A percentile compares a stretch with the other conserved stretches of the same genome.
phyloP scores from a whole-genome alignment of 2,797 vertebrate species.

The Pantherophis alleghaniensis region DNA sequence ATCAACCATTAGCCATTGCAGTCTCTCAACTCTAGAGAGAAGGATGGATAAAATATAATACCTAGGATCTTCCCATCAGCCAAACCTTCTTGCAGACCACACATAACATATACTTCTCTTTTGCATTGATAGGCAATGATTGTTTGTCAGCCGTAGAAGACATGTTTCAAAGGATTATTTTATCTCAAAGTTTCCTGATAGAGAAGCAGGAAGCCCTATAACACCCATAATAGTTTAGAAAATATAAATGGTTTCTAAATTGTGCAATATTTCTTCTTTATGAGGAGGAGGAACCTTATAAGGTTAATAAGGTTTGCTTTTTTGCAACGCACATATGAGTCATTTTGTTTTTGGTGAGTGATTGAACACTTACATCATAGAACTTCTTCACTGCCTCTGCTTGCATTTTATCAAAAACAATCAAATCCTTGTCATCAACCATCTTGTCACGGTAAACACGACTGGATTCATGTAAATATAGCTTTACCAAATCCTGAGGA shows the following conservation, averaged over 20 bases:
- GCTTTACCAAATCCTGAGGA: slow-evolving; percentile 82
- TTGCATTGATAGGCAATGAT: not conserved
- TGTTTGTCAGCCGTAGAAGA: not conserved
- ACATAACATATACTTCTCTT: not conserved
- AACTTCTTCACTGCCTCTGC: slow-evolving; percentile 82
- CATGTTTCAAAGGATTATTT: not conserved
- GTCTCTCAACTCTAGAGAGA: not conserved
- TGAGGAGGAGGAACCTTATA: not conserved
- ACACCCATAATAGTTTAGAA: not conserved
- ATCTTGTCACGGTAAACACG: slow-evolving; percentile 93
- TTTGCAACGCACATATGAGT: not conserved
- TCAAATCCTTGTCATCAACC: slow-evolving; percentile 84
- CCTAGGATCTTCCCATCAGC: not conserved
- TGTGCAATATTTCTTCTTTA: too few species aligned
- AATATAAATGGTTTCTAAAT: not conserved
- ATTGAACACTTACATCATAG: slow-evolving; percentile 76
- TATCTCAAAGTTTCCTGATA: not conserved
- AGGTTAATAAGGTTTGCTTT: not conserved
- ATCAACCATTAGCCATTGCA: not conserved
- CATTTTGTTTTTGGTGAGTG: not conserved
- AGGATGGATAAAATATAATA: not conserved
- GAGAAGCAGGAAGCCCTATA: not conserved
- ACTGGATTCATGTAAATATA: slow-evolving; percentile 91
- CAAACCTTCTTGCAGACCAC: not conserved
- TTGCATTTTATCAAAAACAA: slow-evolving; percentile 89